A percentile compares a stretch with the other conserved stretches of the same genome.
phyloP scores from a whole-genome alignment of 2,888 invertebrate genomes.

The Drosophila bunnanda region DNA sequence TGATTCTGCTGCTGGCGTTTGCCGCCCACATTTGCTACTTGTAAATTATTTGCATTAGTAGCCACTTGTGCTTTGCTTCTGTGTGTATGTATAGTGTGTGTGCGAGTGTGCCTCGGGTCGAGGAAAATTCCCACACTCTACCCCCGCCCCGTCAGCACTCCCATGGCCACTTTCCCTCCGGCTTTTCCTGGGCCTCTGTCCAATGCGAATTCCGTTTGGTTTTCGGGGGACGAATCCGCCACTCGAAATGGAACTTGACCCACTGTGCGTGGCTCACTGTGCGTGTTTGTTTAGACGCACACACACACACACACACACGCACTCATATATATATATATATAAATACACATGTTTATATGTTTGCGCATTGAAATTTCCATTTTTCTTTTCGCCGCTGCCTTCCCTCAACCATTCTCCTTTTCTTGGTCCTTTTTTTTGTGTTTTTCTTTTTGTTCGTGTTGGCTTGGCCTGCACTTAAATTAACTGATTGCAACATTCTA shows the following conservation, averaged over 20 bases:
- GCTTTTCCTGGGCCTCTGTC: constrained; percentile 14
- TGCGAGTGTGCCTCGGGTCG: constrained; percentile 29
- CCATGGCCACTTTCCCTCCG: neutral
- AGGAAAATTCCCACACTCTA: constrained; percentile 14
- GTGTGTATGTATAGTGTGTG: constrained; percentile 10
- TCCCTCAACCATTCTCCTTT: constrained; percentile 8
- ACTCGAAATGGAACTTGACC: constrained; percentile 44
- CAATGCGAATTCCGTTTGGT: constrained; percentile 19
- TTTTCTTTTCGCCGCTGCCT: constrained; percentile 45
- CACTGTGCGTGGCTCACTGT: constrained; percentile 66
- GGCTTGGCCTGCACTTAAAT: constrained; percentile 78
- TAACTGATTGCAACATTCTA: constrained; percentile 81
- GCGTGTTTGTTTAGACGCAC: constrained; percentile 69
- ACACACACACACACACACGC: constrained; percentile 1
- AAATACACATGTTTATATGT: constrained; percentile 38
- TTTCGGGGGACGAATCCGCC: constrained; percentile 40
- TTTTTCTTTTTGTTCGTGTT: constrained; percentile 49
- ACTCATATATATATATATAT: neutral
- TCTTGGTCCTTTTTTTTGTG: constrained; percentile 2
- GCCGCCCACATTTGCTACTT: constrained; percentile 77
- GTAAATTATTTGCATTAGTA: constrained; percentile 84
- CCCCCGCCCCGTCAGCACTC: too few relatives aligned
- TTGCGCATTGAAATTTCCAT: constrained; percentile 74
- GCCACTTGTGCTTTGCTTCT: constrained; percentile 74
- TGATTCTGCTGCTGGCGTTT: constrained; percentile 57